phyloP scores from a whole-genome alignment of 2,113 vertebrate species.

The Acrocephalus arundinaceus region DNA sequence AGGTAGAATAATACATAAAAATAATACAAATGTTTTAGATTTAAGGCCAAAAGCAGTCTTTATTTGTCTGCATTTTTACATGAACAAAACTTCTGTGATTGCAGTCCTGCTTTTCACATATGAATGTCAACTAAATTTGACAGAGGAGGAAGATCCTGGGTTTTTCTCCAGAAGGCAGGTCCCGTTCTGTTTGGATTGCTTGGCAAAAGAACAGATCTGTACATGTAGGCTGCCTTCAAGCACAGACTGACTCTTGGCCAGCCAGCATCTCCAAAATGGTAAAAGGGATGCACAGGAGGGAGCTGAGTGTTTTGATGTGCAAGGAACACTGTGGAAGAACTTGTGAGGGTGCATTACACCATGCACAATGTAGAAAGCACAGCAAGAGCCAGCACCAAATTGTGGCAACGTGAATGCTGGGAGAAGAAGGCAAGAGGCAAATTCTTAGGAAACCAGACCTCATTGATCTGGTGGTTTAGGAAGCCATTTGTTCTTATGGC shows the following conservation, averaged over 20 bases:
- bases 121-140: not conserved
- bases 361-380: rapidly evolving
- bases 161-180: not conserved
- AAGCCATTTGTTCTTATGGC: not conserved
- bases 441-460: not conserved
- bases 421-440: not conserved
- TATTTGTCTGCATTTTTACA: not conserved
- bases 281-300: not conserved
- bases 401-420: rapidly evolving
- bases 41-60: not conserved
- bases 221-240: not conserved
- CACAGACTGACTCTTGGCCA: not conserved
- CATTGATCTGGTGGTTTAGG: not conserved
- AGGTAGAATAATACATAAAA: not conserved
- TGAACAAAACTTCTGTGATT: not conserved
- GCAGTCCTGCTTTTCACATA: not conserved
- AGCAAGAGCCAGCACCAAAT: not conserved
- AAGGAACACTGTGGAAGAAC: not conserved
- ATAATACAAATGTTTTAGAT: not conserved
- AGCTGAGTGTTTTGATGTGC: not conserved
- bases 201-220: not conserved
- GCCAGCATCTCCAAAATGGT: not conserved
- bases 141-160: not conserved
- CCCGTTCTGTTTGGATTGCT: not conserved
- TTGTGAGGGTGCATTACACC: not conserved